phyloP scores from a whole-genome alignment of 2,888 invertebrate genomes.

The Calliopum simillimum region DNA sequence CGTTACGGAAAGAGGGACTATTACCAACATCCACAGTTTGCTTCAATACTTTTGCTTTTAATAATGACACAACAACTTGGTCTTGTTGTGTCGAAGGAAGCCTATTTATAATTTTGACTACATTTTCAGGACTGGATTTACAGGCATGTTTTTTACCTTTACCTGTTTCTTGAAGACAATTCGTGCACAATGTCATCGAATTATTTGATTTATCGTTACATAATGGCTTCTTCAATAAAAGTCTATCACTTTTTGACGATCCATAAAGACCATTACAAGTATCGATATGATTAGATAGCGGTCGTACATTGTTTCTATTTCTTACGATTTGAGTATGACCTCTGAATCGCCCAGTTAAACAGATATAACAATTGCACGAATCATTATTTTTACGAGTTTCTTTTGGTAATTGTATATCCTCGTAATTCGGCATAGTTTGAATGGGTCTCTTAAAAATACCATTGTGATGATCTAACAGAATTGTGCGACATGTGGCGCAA shows the following conservation, averaged over 20 bases:
- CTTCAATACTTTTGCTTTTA: background rate
- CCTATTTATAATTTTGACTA: background rate
- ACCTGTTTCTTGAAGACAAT: background rate
- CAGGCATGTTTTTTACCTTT: background rate
- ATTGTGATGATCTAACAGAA: background rate
- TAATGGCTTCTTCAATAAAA: conserved; percentile 1
- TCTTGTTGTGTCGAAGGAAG: background rate
- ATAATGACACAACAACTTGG: background rate
- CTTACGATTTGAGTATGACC: background rate
- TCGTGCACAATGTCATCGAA: conserved; percentile 4
- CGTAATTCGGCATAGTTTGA: conserved; percentile 4
- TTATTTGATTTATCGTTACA: background rate
- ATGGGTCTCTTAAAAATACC: background rate
- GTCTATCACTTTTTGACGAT: background rate
- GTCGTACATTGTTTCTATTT: background rate
- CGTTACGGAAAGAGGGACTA: too few relatives aligned
- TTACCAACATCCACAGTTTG: background rate
- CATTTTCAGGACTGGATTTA: background rate
- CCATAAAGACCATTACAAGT: background rate
- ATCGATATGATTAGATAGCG: background rate
- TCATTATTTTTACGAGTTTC: conserved; percentile 1
- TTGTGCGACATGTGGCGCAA: background rate
- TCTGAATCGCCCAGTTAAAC: background rate
- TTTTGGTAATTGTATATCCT: background rate
- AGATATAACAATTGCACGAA: conserved; percentile 4